Evolutionary conservation across 2,113 vertebrate genomes (phyloP), one percentile per base, ranked within the genome.

Genomic region (Neotoma lepida): DNA sequence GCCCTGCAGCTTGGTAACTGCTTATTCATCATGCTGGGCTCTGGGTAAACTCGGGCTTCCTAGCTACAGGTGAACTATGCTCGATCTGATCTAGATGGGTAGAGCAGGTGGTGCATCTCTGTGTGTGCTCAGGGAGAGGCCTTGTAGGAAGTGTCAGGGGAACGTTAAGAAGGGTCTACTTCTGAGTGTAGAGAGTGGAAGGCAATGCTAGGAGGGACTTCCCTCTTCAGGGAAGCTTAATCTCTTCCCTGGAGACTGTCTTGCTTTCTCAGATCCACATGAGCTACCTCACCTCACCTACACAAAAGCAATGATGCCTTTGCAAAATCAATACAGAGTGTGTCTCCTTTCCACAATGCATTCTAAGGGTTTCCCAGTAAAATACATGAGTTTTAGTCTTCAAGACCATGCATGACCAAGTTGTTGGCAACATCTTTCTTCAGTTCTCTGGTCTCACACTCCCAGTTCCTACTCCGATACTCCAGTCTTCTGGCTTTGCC

Each of bases 41-140:
- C 68, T 58, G 68, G 49, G 44, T 58, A 18, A 84, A 20, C 33
- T 46, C 1, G 49, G 39, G 44, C 20, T 89, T 78, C 77, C 85
- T 85, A 51, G 30, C 33, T 54, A 41, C 4, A 85, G 70, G 71
- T 41, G 20, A 20, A 41, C 20, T 0, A 0, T 7, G 0, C 87
- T 89, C 63, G 33, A 28, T 90, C 44, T 73, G 30, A 64, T 95
- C 96, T 95, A 94, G 94, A 96, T 78, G 44, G 63, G 61, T 2
- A 4, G 14, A 86, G 33, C 56, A 78, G 88, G 81, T 24, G 33
- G 49, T 61, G 13, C 44, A 76, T 70, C 63, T 74, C 63, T 92
- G 20, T 0, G 15, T 61, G 64, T 1, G 8, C 30, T 82, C 54
- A 58, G 61, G 71, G 64, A 66, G 33, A 91, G n/a, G 26, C 6